Percentiles rank a stretch among this genome's conserved stretches.
phyloP scores from a whole-genome alignment of 2,113 vertebrate species.

The Piaya cayana region DNA sequence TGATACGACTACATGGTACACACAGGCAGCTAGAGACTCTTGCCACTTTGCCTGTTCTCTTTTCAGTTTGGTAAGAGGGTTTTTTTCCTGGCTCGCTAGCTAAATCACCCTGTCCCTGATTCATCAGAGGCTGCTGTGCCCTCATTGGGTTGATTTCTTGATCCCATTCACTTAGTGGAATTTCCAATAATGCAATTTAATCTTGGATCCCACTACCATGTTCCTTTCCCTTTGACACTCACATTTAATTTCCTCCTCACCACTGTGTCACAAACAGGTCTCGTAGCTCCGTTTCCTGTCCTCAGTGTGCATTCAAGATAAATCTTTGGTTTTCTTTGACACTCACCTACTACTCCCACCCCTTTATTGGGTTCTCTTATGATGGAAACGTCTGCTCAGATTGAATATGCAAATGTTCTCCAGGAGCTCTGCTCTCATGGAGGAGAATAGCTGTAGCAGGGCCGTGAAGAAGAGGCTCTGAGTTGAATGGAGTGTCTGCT shows the following conservation, averaged over 20 bases:
- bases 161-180: not conserved
- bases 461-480: not conserved
- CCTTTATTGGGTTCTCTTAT: not conserved
- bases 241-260: not conserved
- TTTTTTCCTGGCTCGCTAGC: not conserved
- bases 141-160: not conserved
- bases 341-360: not conserved
- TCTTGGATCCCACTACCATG: not conserved
- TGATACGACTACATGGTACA: not conserved
- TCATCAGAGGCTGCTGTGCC: not conserved
- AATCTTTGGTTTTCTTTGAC: not conserved
- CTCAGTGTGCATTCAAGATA: not conserved
- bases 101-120: not conserved
- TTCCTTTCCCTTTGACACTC: not conserved
- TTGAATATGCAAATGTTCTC: not conserved
- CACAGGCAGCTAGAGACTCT: not conserved
- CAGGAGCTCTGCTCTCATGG: not conserved
- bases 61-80: not conserved
- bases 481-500: not conserved
- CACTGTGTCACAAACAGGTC: not conserved
- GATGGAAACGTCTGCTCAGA: not conserved
- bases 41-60: not conserved
- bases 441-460: not conserved
- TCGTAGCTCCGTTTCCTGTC: not conserved
- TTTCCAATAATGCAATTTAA: not conserved